Percentiles rank a stretch among this genome's conserved stretches.
phyloP scores from a whole-genome alignment of 2,113 vertebrate genomes.

The Entomyzon cyanotis region DNA sequence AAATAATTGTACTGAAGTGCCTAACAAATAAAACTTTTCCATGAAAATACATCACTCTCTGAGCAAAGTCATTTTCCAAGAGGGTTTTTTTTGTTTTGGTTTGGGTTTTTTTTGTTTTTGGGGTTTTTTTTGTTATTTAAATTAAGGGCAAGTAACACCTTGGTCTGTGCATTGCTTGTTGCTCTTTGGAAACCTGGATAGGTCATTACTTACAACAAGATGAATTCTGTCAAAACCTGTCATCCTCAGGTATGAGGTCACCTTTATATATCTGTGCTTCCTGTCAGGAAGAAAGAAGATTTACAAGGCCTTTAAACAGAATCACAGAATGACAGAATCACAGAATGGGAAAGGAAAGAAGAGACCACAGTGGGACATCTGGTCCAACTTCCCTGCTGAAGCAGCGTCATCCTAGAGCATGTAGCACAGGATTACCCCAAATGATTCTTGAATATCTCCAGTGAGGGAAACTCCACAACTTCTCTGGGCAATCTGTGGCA shows the following conservation, averaged over 20 bases:
- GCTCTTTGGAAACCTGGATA: neutral
- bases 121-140: neutral
- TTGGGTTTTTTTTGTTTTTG: no score
- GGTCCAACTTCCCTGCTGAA: neutral
- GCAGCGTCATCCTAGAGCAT: neutral
- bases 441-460: neutral
- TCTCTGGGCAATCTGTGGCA: neutral
- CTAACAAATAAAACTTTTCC: conserved; percentile 37
- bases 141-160: neutral
- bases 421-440: neutral
- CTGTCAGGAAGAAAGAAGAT: neutral
- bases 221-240: neutral
- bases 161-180: neutral
- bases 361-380: neutral
- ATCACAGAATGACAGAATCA: neutral
- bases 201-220: neutral
- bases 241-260: neutral
- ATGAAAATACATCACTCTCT: neutral
- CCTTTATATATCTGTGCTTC: neutral
- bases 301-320: neutral
- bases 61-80: neutral
- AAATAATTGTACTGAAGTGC: conserved; percentile 20
- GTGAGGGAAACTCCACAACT: neutral
- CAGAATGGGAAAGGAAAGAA: neutral
- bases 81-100: no score